phyloP scores from a whole-genome alignment of 1,140 invertebrate species.

The Aphis craccivora region DNA sequence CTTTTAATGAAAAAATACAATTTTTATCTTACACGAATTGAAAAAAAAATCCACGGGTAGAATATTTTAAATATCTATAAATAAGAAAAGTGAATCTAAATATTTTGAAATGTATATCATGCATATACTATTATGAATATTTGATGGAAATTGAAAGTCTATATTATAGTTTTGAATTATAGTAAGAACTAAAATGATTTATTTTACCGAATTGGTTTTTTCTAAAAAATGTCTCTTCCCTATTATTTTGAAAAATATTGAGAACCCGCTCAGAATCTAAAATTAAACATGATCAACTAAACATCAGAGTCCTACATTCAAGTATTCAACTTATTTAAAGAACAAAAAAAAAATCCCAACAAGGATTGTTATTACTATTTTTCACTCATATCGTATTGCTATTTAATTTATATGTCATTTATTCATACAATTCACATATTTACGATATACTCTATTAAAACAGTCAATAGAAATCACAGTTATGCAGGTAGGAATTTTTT shows the following conservation, averaged over 20 bases:
- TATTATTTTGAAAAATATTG: not conserved
- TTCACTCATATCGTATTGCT: not conserved
- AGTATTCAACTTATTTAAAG: not conserved
- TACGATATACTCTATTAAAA: too few species aligned
- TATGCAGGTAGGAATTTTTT: too few species aligned
- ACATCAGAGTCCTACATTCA: not conserved
- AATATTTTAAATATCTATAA: not conserved
- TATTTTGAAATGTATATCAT: not conserved
- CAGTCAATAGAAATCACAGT: too few species aligned
- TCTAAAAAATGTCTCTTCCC: not conserved
- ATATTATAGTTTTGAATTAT: not conserved
- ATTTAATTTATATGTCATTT: not conserved
- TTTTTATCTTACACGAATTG: not conserved
- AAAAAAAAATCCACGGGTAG: not conserved
- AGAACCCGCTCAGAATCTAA: not conserved
- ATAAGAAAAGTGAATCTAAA: too few species aligned
- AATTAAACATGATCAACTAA: not conserved
- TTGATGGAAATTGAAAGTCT: not conserved
- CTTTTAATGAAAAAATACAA: not conserved
- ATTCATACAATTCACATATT: not conserved
- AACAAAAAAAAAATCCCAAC: not conserved
- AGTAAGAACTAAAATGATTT: not conserved
- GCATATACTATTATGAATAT: not conserved
- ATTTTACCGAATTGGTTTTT: too few species aligned
- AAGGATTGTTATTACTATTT: not conserved